phyloP scores from a whole-genome alignment of 2,888 invertebrate genomes.

The Dysmachus trigonus region DNA sequence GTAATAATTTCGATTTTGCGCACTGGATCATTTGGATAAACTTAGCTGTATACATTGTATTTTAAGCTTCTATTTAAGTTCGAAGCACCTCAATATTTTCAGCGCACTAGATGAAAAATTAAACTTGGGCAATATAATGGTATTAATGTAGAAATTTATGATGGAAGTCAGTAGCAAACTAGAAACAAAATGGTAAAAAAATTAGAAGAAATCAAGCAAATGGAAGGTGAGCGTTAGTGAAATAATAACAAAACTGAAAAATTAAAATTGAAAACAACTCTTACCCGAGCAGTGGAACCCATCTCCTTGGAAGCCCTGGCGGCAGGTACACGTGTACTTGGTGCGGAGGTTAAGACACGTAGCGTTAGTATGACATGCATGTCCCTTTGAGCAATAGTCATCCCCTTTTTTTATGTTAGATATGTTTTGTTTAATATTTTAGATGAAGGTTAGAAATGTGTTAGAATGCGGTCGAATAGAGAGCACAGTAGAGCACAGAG shows the following conservation, averaged over 20 bases:
- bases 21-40: neutral
- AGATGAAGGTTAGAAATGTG: constrained; percentile 11
- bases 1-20: neutral
- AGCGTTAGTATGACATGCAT: constrained; percentile 89
- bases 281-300: constrained; percentile 80
- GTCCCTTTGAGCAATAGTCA: constrained; percentile 88
- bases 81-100: neutral
- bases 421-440: neutral
- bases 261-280: constrained; percentile 48
- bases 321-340: constrained; percentile 90
- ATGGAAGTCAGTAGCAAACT: neutral
- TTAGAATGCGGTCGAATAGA: constrained; percentile 5
- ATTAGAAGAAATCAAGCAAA: constrained; percentile 18
- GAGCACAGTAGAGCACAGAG: neutral
- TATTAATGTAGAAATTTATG: neutral
- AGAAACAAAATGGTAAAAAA: neutral
- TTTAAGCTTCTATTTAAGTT: neutral
- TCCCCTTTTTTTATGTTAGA: constrained; percentile 48
- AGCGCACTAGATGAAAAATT: neutral
- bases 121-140: neutral
- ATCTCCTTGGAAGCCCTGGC: constrained; percentile 88
- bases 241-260: neutral
- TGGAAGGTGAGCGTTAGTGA: neutral
- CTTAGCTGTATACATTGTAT: neutral
- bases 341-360: constrained; percentile 91